phyloP scores from a whole-genome alignment of 2,888 invertebrate species.

The Stenotaenia linearis region DNA sequence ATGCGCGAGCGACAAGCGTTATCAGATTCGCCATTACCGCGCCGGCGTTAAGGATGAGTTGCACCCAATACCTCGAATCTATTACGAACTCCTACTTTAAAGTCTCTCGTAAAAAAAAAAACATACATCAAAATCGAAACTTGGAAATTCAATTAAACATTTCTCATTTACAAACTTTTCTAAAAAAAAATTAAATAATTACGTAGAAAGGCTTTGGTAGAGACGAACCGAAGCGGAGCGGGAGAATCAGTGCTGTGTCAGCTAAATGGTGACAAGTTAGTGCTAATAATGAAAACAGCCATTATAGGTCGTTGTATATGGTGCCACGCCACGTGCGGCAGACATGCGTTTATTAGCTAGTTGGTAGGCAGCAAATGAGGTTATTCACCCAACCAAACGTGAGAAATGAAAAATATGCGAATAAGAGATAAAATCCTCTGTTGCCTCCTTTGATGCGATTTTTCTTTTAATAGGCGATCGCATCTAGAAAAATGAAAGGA shows the following conservation, averaged over 20 bases:
- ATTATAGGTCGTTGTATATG: conserved; percentile 17
- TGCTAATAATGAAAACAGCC: conserved; percentile 17
- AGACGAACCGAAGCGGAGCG: no score
- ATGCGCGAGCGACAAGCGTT: conserved; percentile 24
- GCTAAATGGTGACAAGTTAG: conserved; percentile 12
- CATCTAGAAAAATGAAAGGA: background rate
- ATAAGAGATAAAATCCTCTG: conserved; percentile 3
- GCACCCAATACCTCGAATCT: conserved; percentile 19
- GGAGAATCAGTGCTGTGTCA: background rate
- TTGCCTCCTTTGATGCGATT: background rate
- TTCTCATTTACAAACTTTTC: no score
- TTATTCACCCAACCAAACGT: conserved; percentile 6
- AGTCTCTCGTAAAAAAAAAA: background rate
- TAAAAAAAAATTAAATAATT: no score
- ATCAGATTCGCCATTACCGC: conserved; percentile 23
- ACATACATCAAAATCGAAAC: background rate
- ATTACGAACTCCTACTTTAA: background rate
- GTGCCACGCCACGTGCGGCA: conserved; percentile 11
- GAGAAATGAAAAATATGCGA: conserved; percentile 16
- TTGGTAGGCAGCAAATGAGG: conserved; percentile 20
- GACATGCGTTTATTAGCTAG: conserved; percentile 21
- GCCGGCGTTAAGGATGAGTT: conserved; percentile 21
- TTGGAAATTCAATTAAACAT: background rate
- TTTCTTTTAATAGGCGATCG: background rate
- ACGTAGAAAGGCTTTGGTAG: no score